Conservation (phyloP, 1,140 invertebrate species). For the Pogonomyrmex californicus region DNA sequence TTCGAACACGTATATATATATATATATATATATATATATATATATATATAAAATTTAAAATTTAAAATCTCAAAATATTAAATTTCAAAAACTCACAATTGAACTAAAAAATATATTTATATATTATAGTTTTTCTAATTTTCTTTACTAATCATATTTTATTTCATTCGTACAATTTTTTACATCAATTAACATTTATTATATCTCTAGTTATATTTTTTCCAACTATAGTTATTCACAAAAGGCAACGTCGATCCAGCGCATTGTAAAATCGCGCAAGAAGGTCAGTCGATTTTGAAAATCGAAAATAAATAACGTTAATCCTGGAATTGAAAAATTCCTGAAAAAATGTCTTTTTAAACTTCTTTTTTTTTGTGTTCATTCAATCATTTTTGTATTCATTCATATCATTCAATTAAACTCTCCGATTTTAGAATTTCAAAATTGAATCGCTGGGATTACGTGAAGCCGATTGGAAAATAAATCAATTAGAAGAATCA, state of each 20-base stretch:
- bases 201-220: background rate
- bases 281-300: constrained; percentile 6
- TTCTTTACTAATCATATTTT: background rate
- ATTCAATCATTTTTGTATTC: too few species aligned
- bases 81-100: background rate
- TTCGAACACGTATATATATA: background rate
- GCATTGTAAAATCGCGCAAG: background rate
- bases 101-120: background rate
- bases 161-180: background rate
- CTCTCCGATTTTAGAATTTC: background rate
- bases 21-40: background rate
- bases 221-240: background rate
- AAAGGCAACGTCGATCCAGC: constrained; percentile 5
- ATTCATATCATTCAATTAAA: background rate
- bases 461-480: background rate
- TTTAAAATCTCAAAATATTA: background rate
- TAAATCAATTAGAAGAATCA: background rate
- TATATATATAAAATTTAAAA: too few species aligned
- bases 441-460: background rate
- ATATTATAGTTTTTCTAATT: background rate
- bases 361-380: background rate
- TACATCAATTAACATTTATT: background rate
- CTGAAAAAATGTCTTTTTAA: background rate
- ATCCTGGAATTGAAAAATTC: background rate
- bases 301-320: background rate